Percentiles rank a stretch among this genome's conserved stretches.
These are phyloP conservation scores for Lasioglossum marginatum DNA, from an alignment of 2,888 invertebrate genomes.

Conservation along the genomic window DNA sequence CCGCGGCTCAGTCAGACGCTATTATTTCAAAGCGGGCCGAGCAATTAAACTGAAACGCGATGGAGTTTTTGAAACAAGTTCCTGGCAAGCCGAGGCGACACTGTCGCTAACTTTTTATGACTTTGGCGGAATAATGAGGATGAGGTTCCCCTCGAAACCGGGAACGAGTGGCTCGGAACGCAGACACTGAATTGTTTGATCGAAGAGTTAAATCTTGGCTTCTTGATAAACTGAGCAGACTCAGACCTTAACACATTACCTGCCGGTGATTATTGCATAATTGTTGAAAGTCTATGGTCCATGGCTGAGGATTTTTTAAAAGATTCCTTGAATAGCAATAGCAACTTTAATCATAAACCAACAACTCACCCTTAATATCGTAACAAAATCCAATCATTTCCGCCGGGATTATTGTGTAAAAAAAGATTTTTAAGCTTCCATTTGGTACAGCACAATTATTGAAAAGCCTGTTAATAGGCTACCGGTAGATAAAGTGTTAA, in stretches of 20 bases:
- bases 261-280: no score
- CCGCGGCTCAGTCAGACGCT: conserved; percentile 8
- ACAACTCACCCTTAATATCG: no score
- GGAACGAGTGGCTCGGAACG: neutral
- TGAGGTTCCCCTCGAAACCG: neutral
- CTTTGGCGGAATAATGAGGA: neutral
- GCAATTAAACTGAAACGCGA: conserved; percentile 42
- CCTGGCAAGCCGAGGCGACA: neutral
- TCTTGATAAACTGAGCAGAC: neutral
- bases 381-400: no score
- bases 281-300: no score
- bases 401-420: no score
- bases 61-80: neutral
- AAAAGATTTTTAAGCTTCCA: no score
- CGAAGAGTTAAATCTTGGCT: neutral
- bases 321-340: no score
- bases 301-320: no score
- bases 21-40: conserved; percentile 17
- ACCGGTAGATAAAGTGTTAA: no score
- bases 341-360: no score
- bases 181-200: neutral
- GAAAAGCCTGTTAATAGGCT: no score
- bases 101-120: neutral
- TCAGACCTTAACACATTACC: neutral
- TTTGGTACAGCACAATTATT: no score